These are phyloP conservation scores for Lophius piscatorius DNA, from an alignment of 2,113 vertebrate species.

Conservation along the genomic window DNA sequence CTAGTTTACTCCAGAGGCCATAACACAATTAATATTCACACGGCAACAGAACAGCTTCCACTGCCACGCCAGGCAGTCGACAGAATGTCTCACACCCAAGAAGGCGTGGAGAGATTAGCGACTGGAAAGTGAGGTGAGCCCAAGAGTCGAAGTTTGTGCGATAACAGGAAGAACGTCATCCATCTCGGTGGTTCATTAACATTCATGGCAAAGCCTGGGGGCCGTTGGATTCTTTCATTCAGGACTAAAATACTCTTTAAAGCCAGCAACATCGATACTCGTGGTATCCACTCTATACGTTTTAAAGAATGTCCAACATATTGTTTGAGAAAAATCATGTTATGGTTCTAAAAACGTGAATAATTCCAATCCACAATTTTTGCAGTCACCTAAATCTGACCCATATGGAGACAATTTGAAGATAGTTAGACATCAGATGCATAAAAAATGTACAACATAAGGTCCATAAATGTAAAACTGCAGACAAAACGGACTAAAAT, in stretches of 20 bases:
- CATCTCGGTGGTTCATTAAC: conserved; percentile 13
- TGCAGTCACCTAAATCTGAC: conserved; percentile 10
- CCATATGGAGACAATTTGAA: not conserved
- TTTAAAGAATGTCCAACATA: not conserved
- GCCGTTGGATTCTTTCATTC: not conserved
- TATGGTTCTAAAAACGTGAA: conserved; percentile 9
- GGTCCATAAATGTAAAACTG: not conserved
- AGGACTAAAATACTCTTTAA: conserved; percentile 1
- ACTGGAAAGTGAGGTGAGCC: conserved; percentile 14
- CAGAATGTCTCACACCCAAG: conserved; percentile 15
- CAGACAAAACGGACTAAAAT: conserved; percentile 12
- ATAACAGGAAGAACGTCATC: conserved; percentile 19
- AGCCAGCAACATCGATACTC: not conserved
- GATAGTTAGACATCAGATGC: not conserved
- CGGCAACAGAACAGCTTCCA: too few species aligned
- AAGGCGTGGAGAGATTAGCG: not conserved
- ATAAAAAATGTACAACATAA: not conserved
- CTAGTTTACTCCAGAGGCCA: conserved; percentile 35
- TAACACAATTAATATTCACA: too few species aligned
- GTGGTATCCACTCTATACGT: not conserved
- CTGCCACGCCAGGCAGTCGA: conserved; percentile 33
- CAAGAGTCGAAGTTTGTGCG: conserved; percentile 25
- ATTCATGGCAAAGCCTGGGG: conserved; percentile 21
- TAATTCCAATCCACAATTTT: not conserved
- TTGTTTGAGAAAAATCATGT: not conserved